Evolutionary conservation across 2,797 vertebrate genomes (phyloP).

Genomic region (Acridotheres tristis): DNA sequence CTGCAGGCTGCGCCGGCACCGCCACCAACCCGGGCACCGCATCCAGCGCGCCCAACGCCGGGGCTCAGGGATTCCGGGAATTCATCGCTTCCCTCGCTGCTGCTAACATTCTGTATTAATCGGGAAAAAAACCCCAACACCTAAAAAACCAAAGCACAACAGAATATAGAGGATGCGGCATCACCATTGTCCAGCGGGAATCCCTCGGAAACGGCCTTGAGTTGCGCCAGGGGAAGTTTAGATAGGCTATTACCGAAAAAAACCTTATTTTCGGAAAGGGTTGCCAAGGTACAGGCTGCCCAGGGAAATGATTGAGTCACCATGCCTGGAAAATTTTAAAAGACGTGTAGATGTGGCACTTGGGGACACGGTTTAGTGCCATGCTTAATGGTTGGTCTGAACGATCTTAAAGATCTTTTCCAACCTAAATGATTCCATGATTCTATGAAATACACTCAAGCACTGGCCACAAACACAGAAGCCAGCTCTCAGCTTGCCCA

Average conservation of each 20-base stretch:
- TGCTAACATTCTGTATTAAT: too few relatives aligned
- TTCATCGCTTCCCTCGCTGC: neutral
- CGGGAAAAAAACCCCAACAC: fast-evolving
- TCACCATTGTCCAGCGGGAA: neutral
- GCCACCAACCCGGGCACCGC: neutral
- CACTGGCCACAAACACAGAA: neutral
- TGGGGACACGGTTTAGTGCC: neutral
- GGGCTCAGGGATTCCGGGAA: fast-evolving
- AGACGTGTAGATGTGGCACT: neutral
- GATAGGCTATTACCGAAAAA: neutral
- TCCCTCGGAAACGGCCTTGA: neutral
- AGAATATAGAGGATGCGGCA: neutral
- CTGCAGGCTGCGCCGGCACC: slow-evolving; percentile 34
- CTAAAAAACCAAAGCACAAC: neutral
- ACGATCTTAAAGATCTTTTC: neutral
- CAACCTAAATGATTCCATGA: neutral
- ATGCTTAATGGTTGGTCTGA: neutral
- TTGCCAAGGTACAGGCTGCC: neutral
- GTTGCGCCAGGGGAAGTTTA: neutral
- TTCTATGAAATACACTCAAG: neutral
- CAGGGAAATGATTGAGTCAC: neutral
- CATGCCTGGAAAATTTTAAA: neutral
- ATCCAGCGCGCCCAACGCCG: too few relatives aligned
- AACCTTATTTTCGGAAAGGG: fast-evolving
- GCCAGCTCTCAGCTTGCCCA: neutral